phyloP scores from a whole-genome alignment of 2,888 invertebrate species.

The Criorhina ranunculi region DNA sequence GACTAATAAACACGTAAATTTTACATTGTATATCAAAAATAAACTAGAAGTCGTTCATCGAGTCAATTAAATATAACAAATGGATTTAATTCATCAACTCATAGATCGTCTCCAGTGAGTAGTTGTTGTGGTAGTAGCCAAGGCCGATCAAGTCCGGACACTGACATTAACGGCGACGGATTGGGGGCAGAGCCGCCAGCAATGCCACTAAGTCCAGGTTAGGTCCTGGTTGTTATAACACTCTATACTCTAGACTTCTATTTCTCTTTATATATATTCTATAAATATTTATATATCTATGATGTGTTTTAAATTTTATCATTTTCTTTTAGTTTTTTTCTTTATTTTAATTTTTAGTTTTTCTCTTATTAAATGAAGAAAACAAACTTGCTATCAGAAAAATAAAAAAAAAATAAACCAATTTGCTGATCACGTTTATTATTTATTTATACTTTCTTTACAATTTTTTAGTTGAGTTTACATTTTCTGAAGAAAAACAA shows the following conservation, averaged over 20 bases:
- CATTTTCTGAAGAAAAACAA: constrained; percentile 79
- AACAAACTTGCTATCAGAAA: constrained; percentile 64
- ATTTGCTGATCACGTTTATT: constrained; percentile 67
- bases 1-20: constrained; percentile 73
- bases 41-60: constrained; percentile 84
- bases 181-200: constrained; percentile 83
- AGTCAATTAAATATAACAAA: constrained; percentile 85
- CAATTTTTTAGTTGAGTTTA: constrained; percentile 52
- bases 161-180: constrained; percentile 80
- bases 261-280: constrained; percentile 69
- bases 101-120: constrained; percentile 85
- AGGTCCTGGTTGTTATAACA: constrained; percentile 81
- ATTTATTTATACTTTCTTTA: constrained; percentile 31
- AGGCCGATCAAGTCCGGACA: constrained; percentile 85
- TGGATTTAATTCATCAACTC: constrained; percentile 84
- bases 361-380: constrained; percentile 29
- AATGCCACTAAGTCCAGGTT: constrained; percentile 85
- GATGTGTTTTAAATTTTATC: constrained; percentile 62
- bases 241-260: constrained; percentile 73
- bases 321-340: constrained; percentile 49
- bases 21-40: constrained; percentile 76
- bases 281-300: constrained; percentile 69
- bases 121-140: constrained; percentile 85
- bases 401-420: no score
- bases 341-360: constrained; percentile 33